Conservation (phyloP, 2,888 invertebrate genomes). For the Synergus gifuensis region DNA sequence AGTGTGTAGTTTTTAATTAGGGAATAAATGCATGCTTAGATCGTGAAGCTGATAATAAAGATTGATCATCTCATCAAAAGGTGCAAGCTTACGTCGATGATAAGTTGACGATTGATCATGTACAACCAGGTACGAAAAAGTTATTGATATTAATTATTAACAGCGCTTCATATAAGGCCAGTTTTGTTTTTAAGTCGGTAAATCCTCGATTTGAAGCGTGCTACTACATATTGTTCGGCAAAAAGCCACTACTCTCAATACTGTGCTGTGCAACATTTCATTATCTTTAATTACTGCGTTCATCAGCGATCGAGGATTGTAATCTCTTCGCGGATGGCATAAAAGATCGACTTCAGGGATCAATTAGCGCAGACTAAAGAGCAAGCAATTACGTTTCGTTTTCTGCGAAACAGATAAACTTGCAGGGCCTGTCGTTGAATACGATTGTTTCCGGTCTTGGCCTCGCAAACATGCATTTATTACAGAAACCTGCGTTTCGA, state of each 20-base stretch:
- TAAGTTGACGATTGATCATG: not conserved
- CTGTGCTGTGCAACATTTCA: not conserved
- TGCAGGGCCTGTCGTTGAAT: constrained; percentile 6
- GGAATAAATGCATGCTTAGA: not conserved
- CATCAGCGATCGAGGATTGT: not conserved
- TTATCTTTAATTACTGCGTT: constrained; percentile 3
- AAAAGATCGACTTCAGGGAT: constrained; percentile 15
- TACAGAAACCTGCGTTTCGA: not conserved
- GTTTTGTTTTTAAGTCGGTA: not conserved
- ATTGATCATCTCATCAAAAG: not conserved
- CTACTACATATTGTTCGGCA: not conserved
- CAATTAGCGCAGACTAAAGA: constrained; percentile 17
- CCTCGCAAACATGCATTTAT: constrained; percentile 3
- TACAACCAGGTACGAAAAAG: not conserved
- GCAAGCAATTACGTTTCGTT: constrained; percentile 12
- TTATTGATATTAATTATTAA: constrained; percentile 6
- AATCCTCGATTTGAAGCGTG: constrained; percentile 10
- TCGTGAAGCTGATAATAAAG: not conserved
- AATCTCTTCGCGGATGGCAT: constrained; percentile 9
- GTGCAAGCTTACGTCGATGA: not conserved
- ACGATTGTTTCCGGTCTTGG: constrained; percentile 12
- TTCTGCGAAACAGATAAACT: constrained; percentile 5
- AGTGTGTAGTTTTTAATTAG: not conserved
- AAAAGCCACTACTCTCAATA: not conserved
- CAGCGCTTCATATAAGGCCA: not conserved